These are phyloP conservation scores for Micrastur ruficollis DNA, from an alignment of 2,797 vertebrate genomes.

Conservation along the genomic window DNA sequence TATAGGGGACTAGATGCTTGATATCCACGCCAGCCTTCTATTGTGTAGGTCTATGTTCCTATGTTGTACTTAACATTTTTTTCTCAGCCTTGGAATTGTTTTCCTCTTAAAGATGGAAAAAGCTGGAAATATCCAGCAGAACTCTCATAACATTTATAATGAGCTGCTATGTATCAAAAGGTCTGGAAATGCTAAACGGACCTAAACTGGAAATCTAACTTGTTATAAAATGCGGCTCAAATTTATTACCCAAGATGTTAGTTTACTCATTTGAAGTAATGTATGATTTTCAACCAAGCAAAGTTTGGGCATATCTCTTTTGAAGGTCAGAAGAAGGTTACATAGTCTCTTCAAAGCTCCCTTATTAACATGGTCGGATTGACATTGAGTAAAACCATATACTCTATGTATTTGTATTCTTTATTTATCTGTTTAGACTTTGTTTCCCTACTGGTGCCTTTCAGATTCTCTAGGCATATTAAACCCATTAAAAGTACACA, in stretches of 20 bases:
- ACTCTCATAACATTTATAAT: neutral
- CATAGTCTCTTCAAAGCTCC: neutral
- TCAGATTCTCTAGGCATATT: neutral
- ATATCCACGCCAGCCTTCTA: neutral
- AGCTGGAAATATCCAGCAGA: neutral
- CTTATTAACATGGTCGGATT: neutral
- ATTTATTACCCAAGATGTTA: neutral
- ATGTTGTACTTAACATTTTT: neutral
- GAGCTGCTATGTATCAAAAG: neutral
- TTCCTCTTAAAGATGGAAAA: neutral
- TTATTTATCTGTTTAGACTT: constrained; percentile 50
- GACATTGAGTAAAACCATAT: constrained; percentile 36
- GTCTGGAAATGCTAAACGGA: neutral
- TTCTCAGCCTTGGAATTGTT: neutral
- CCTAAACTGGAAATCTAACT: neutral
- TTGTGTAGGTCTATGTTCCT: neutral
- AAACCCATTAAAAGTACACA: constrained; percentile 14
- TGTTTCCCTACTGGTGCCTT: neutral
- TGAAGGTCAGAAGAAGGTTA: constrained; percentile 1
- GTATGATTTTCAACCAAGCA: neutral
- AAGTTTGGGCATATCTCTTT: neutral
- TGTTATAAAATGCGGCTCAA: neutral
- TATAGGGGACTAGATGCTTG: neutral
- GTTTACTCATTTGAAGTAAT: neutral
- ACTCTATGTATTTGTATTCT: neutral